These are phyloP conservation scores for Leiothrix lutea DNA, from an alignment of 2,113 vertebrate genomes.

Conservation along the genomic window DNA sequence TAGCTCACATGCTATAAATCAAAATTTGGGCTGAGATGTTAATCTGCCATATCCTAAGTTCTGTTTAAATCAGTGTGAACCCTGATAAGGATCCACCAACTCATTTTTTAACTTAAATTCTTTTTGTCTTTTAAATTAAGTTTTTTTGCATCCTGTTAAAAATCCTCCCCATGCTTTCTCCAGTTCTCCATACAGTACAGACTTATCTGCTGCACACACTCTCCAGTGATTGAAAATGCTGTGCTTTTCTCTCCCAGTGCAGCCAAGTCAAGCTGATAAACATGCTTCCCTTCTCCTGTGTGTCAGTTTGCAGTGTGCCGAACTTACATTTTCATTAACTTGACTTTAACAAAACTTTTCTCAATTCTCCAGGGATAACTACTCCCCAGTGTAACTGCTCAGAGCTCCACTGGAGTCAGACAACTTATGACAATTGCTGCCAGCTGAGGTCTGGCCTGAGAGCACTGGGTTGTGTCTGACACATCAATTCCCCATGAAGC, in stretches of 20 bases:
- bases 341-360: slow-evolving; percentile 23
- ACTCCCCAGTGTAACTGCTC: background rate
- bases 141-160: background rate
- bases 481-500: background rate
- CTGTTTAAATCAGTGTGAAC: background rate
- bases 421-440: background rate
- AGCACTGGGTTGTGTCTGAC: background rate
- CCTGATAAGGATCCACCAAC: background rate
- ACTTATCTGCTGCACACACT: slow-evolving; percentile 14
- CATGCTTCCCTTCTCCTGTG: background rate
- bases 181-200: background rate
- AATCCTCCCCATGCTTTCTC: background rate
- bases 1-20: background rate
- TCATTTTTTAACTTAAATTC: background rate
- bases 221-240: background rate
- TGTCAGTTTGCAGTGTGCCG: background rate
- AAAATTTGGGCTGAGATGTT: background rate
- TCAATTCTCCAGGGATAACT: background rate
- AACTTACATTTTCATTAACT: slow-evolving; percentile 35
- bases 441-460: background rate
- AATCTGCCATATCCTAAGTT: background rate
- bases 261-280: slow-evolving; percentile 42
- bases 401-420: background rate
- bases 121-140: background rate
- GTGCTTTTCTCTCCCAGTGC: background rate